Evolutionary conservation across 2,113 vertebrate species (phyloP).

Genomic region (Crocuta crocuta): DNA sequence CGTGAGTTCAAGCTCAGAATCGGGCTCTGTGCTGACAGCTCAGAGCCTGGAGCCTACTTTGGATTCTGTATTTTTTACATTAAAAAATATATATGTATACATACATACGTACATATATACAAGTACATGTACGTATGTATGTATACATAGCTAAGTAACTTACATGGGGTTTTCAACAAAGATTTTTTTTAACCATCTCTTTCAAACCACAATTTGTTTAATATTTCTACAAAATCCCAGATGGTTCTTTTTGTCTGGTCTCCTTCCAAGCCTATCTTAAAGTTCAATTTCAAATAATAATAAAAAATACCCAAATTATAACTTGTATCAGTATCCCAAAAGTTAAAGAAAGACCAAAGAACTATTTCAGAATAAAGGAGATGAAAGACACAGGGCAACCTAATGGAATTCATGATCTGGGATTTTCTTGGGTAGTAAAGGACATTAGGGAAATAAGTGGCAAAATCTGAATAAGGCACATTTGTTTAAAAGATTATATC

Average conservation of each 20-base stretch:
- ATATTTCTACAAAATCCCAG: neutral
- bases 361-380: neutral
- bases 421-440: neutral
- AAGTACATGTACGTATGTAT: too few relatives aligned
- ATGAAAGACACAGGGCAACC: neutral
- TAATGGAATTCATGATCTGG: neutral
- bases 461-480: neutral
- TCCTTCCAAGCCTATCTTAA: slow-evolving; percentile 1
- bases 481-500: neutral
- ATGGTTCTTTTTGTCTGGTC: neutral
- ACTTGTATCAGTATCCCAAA: neutral
- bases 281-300: slow-evolving; percentile 58
- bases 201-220: slow-evolving; percentile 11
- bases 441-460: neutral
- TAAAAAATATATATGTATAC: too few relatives aligned
- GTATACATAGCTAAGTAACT: neutral
- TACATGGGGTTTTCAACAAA: neutral
- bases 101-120: too few relatives aligned
- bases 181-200: neutral
- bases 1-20: too few relatives aligned
- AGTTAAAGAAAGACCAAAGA: slow-evolving; percentile 1
- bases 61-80: too few relatives aligned
- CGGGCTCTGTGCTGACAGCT: too few relatives aligned
- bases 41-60: too few relatives aligned
- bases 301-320: slow-evolving; percentile 25